These are phyloP conservation scores for Tolypeutes matacus DNA, from an alignment of 2,797 vertebrate species.

Conservation along the genomic window DNA sequence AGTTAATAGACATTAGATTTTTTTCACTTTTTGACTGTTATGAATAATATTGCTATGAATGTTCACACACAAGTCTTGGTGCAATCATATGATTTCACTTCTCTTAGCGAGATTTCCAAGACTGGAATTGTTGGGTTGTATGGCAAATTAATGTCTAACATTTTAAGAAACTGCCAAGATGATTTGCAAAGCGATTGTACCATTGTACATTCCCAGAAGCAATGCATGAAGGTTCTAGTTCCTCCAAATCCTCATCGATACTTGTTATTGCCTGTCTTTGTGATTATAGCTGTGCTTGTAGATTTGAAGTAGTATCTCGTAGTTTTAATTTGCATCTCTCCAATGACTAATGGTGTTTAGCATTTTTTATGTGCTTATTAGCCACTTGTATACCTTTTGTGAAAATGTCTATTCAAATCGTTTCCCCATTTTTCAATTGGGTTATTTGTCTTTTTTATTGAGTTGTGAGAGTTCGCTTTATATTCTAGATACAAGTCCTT, in stretches of 20 bases:
- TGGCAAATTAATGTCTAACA: neutral
- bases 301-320: neutral
- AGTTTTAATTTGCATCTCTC: neutral
- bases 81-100: neutral
- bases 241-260: neutral
- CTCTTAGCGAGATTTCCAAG: neutral
- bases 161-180: neutral
- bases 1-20: neutral
- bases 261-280: neutral
- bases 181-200: neutral
- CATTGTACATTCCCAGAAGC: neutral
- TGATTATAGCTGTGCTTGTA: neutral
- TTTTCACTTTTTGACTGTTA: constrained; percentile 3
- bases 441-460: neutral
- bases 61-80: neutral
- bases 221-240: neutral
- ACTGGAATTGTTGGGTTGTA: neutral
- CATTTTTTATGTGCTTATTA: neutral
- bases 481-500: neutral
- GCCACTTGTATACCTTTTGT: neutral
- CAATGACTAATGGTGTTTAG: neutral
- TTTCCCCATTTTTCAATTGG: too few species aligned
- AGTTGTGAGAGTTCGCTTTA: neutral
- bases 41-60: neutral
- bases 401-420: too few species aligned